A percentile compares a stretch with the other conserved stretches of the same genome.
Conservation (phyloP, 1,140 invertebrate genomes). For the Penaeus vannamei region DNA sequence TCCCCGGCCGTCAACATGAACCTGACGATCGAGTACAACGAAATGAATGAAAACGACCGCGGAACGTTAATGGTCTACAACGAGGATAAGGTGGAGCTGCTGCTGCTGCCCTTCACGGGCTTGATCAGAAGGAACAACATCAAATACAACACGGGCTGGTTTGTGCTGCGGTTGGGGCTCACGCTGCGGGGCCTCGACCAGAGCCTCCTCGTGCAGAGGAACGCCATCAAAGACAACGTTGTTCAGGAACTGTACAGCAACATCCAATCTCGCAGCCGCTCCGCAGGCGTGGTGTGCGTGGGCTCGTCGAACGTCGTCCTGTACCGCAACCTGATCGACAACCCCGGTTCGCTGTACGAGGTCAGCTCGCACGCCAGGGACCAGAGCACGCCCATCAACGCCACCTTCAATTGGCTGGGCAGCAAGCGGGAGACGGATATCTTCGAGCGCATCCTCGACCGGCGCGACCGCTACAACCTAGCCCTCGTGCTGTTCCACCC, state of each 20-base stretch:
- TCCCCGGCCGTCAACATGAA: slow-evolving; percentile 88
- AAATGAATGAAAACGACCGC: slow-evolving; percentile 84
- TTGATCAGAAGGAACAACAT: slow-evolving; percentile 92
- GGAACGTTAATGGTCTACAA: slow-evolving; percentile 92
- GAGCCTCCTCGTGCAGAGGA: slow-evolving; percentile 87
- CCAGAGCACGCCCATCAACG: slow-evolving; percentile 94
- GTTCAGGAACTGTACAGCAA: slow-evolving; percentile 88
- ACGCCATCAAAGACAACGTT: slow-evolving; percentile 88
- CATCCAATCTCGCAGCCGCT: slow-evolving; percentile 88
- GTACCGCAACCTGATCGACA: slow-evolving; percentile 93
- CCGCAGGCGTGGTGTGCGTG: slow-evolving; percentile 90
- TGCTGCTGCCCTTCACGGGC: slow-evolving; percentile 80
- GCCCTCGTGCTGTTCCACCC: slow-evolving; percentile 90
- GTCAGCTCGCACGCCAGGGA: slow-evolving; percentile 95
- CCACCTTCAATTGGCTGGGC: slow-evolving; percentile 95
- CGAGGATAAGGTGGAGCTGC: slow-evolving; percentile 80
- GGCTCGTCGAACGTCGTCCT: slow-evolving; percentile 90
- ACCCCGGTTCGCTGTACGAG: slow-evolving; percentile 91
- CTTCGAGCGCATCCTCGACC: slow-evolving; percentile 83
- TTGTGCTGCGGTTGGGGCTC: slow-evolving; percentile 89
- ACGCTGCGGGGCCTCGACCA: slow-evolving; percentile 81
- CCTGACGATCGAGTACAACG: slow-evolving; percentile 87
- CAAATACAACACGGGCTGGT: slow-evolving; percentile 86
- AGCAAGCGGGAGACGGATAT: slow-evolving; percentile 83
- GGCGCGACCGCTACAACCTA: slow-evolving; percentile 92